Conservation (phyloP, 2,113 vertebrate species). For the Pycnonotus jocosus region DNA sequence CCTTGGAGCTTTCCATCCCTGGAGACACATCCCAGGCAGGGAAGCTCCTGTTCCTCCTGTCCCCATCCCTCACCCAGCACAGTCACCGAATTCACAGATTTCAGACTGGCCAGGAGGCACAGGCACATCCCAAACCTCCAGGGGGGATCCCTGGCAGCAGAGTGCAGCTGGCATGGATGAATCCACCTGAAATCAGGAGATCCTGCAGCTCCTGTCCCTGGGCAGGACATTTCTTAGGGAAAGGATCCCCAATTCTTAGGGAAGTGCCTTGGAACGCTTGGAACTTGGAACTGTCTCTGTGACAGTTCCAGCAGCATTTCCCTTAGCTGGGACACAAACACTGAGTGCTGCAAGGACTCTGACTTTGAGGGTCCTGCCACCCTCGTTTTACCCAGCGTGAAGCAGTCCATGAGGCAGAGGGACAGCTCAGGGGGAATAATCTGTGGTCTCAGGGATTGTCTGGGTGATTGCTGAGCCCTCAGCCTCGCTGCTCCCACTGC, state of each 20-base stretch:
- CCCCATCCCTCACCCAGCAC: neutral
- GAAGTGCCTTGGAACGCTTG: neutral
- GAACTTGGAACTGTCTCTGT: too few species aligned
- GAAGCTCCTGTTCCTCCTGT: neutral
- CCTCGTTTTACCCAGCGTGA: neutral
- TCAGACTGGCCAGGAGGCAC: neutral
- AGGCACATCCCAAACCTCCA: neutral
- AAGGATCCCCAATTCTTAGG: too few species aligned
- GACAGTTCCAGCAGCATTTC: neutral
- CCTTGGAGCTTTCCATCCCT: neutral
- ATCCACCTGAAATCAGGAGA: neutral
- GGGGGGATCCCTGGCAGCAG: neutral
- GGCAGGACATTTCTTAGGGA: neutral
- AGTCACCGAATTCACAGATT: fast-evolving
- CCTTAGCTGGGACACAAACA: neutral
- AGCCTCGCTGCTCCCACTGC: neutral
- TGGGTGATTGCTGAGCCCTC: neutral
- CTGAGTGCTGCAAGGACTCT: neutral
- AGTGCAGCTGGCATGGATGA: neutral
- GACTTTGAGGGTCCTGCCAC: neutral
- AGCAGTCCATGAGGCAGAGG: neutral
- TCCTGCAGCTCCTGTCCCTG: neutral
- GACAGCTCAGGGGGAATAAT: neutral
- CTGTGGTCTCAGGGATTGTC: neutral
- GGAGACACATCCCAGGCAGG: neutral